These are phyloP conservation scores for Sula dactylatra DNA, from an alignment of 2,113 vertebrate genomes.

Conservation along the genomic window DNA sequence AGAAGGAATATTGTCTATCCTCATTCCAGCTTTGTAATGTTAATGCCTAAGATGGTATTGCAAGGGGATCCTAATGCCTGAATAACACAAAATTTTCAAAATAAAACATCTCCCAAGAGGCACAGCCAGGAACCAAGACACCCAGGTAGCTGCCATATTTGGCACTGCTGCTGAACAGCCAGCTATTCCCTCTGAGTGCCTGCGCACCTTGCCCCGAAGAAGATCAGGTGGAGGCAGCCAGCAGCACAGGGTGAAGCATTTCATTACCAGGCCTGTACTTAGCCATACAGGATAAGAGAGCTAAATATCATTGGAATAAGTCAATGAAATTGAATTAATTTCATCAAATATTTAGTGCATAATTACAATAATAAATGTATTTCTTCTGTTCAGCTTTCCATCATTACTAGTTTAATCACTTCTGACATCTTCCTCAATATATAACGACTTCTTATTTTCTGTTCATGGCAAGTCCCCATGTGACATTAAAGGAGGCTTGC, in stretches of 20 bases:
- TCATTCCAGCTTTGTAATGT: not conserved
- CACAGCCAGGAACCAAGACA: not conserved
- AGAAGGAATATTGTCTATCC: not conserved
- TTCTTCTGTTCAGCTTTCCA: not conserved
- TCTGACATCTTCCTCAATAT: not conserved
- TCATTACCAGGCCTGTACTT: not conserved
- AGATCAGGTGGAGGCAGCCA: not conserved
- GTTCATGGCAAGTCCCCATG: not conserved
- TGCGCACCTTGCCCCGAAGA: not conserved
- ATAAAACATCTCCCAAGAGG: not conserved
- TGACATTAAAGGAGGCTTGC: not conserved
- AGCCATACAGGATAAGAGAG: not conserved
- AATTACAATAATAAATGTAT: not conserved
- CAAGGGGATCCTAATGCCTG: not conserved
- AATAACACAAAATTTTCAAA: not conserved
- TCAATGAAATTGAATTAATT: not conserved
- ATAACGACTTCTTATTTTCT: not conserved
- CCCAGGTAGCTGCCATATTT: not conserved
- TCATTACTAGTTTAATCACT: not conserved
- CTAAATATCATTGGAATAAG: not conserved
- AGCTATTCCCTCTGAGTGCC: not conserved
- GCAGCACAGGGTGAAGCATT: not conserved
- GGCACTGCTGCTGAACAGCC: not conserved
- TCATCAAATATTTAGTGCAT: not conserved
- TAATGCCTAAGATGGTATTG: not conserved